Conservation (phyloP, 2,797 vertebrate species). For the Onychomys torridus region DNA sequence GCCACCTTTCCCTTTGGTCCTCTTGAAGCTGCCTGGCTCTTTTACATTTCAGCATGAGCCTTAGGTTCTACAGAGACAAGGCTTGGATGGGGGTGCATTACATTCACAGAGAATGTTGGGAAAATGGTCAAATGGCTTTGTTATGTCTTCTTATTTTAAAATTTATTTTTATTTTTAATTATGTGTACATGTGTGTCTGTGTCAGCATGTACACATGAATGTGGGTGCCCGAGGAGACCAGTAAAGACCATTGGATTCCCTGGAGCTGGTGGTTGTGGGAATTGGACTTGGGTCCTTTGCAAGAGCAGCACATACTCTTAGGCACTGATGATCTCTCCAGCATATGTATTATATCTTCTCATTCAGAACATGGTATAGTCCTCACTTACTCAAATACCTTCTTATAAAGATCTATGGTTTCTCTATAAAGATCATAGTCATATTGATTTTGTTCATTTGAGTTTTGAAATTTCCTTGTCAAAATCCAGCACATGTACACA, state of each 20-base stretch:
- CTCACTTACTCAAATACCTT: neutral
- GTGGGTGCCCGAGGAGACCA: neutral
- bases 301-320: neutral
- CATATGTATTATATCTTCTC: neutral
- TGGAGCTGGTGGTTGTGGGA: neutral
- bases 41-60: neutral
- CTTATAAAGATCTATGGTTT: neutral
- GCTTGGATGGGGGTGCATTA: neutral
- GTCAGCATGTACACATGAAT: neutral
- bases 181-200: neutral
- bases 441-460: neutral
- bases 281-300: neutral
- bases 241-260: neutral
- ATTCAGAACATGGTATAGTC: neutral
- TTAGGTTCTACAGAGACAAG: neutral
- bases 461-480: neutral
- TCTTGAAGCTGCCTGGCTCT: neutral
- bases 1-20: neutral
- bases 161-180: neutral
- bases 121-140: neutral
- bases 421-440: neutral
- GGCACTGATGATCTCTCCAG: too few species aligned
- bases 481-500: neutral
- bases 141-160: neutral
- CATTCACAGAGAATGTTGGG: neutral